phyloP scores from a whole-genome alignment of 2,113 vertebrate species.

The Daphoenositta chrysoptera region DNA sequence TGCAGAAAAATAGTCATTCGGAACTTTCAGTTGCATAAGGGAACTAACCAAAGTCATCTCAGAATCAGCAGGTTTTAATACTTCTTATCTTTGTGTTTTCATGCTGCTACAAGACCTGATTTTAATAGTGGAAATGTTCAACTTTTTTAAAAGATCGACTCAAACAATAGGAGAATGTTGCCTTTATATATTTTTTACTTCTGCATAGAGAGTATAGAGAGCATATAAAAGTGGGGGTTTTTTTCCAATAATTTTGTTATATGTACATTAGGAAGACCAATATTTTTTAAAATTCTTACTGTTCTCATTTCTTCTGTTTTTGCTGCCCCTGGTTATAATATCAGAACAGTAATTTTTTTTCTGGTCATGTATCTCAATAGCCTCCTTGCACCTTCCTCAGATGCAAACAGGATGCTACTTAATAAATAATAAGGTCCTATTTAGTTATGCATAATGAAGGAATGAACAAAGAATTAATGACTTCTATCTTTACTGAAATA shows the following conservation, averaged over 20 bases:
- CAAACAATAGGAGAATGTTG: neutral
- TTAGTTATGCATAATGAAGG: neutral
- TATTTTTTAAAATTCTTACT: neutral
- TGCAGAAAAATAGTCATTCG: neutral
- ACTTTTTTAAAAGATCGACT: neutral
- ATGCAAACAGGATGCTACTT: neutral
- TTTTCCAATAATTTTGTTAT: neutral
- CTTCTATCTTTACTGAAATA: neutral
- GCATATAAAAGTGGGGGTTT: accelerated
- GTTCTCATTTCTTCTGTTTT: neutral
- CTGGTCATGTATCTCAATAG: neutral
- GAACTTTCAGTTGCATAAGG: neutral
- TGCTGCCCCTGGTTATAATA: neutral
- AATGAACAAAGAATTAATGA: neutral
- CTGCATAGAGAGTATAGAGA: neutral
- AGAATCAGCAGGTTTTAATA: neutral
- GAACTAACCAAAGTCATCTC: neutral
- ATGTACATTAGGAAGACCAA: neutral
- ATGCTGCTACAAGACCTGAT: neutral
- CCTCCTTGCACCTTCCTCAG: neutral
- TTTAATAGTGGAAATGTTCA: neutral
- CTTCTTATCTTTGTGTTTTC: neutral
- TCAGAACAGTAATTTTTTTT: neutral
- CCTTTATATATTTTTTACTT: neutral
- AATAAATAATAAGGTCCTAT: neutral